Evolutionary conservation across 30 jellyfish, hydroid and myxozoan genomes (phyloP).

Genomic region (Pelagia noctiluca): DNA sequence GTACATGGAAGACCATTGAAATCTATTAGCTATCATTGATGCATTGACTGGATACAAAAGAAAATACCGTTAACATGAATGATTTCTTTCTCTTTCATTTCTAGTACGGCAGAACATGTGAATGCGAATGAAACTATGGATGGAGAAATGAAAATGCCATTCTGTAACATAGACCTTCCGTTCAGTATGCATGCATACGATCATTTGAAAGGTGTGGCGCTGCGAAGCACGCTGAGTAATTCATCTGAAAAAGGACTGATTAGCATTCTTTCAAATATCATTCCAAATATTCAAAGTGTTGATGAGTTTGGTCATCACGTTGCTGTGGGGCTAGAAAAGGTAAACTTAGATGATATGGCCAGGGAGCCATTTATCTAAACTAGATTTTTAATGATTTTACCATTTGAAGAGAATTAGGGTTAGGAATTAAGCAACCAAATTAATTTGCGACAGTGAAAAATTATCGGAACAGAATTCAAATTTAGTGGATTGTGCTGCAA

Average conservation of each 20-base stretch:
- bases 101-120: slow-evolving; percentile 78
- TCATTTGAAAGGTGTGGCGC: slow-evolving; percentile 90
- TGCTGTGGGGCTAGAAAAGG: slow-evolving; percentile 73
- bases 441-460: too few relatives aligned
- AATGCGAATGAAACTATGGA: slow-evolving; percentile 23
- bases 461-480: too few relatives aligned
- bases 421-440: too few relatives aligned
- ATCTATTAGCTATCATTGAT: too few relatives aligned
- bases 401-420: too few relatives aligned
- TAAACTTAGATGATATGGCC: neutral
- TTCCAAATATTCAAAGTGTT: slow-evolving; percentile 75
- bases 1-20: too few relatives aligned
- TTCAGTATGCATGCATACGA: slow-evolving; percentile 94
- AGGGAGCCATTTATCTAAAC: neutral
- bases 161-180: slow-evolving; percentile 74
- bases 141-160: slow-evolving; percentile 65
- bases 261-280: slow-evolving; percentile 73
- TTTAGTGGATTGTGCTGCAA: too few relatives aligned
- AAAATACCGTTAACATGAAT: too few relatives aligned
- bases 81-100: neutral
- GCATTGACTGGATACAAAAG: too few relatives aligned
- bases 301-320: slow-evolving; percentile 84
- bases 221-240: slow-evolving; percentile 48
- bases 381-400: neutral
- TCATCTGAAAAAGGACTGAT: slow-evolving; percentile 83